Evolutionary conservation across 2,113 vertebrate species (phyloP).

Genomic region (Epinephelus lanceolatus): DNA sequence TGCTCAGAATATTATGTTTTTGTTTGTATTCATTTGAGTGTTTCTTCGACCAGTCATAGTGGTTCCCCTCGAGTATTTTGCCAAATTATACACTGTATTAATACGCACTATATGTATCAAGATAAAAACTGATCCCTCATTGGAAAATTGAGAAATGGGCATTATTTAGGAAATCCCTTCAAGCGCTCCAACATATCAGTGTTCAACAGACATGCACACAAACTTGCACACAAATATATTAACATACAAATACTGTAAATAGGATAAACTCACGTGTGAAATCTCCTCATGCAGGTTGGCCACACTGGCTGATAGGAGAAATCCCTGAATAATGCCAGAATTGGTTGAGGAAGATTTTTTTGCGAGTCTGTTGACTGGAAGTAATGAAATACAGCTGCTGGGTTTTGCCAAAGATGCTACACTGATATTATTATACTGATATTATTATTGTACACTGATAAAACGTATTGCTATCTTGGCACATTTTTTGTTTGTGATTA

Average conservation of each 20-base stretch:
- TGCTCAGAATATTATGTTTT: neutral
- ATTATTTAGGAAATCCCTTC: neutral
- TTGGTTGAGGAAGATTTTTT: neutral
- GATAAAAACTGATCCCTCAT: neutral
- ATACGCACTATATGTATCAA: neutral
- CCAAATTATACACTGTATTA: neutral
- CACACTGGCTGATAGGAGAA: conserved; percentile 14
- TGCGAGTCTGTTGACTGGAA: neutral
- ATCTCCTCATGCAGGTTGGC: neutral
- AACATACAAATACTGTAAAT: conserved; percentile 14
- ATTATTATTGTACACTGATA: neutral
- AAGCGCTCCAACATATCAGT: conserved; percentile 3
- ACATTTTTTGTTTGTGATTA: no score
- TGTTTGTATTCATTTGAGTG: neutral
- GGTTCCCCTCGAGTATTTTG: no score
- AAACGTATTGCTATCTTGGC: neutral
- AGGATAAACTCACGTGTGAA: conserved; percentile 9
- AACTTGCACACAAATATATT: conserved; percentile 3
- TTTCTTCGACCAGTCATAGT: neutral
- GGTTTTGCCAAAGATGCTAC: neutral
- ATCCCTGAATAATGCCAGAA: conserved; percentile 6
- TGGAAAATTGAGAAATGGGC: neutral
- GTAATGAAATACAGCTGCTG: no score
- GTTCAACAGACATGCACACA: conserved; percentile 26
- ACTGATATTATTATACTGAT: neutral